Percentiles rank a stretch among this genome's conserved stretches.
Conservation (phyloP, 2,797 vertebrate genomes). For the Eupleurogrammus muticus region DNA sequence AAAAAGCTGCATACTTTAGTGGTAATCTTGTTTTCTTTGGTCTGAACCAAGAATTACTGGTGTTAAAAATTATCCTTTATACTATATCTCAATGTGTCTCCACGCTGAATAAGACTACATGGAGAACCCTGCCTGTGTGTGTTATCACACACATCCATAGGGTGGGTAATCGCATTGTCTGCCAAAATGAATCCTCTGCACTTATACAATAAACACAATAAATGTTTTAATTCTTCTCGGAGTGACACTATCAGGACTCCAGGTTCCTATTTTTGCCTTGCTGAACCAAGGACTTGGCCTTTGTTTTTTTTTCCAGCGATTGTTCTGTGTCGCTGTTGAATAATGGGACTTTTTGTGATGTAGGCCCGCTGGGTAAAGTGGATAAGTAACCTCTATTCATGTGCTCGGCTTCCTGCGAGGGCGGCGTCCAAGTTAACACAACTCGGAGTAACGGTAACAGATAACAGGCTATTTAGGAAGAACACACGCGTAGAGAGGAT, state of each 20-base stretch:
- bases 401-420: conserved; percentile 27
- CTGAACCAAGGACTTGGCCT: conserved; percentile 65
- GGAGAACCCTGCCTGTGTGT: background rate
- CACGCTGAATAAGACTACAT: background rate
- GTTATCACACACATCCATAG: conserved; percentile 35
- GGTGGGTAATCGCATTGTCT: conserved; percentile 26
- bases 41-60: background rate
- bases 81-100: background rate
- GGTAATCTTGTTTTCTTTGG: background rate
- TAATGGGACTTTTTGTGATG: conserved; percentile 62
- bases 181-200: conserved; percentile 34
- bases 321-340: conserved; percentile 60
- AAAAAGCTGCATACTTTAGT: too few relatives aligned
- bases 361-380: conserved; percentile 42
- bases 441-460: background rate
- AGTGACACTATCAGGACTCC: conserved; percentile 67
- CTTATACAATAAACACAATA: conserved; percentile 48
- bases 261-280: conserved; percentile 66
- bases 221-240: conserved; percentile 56
- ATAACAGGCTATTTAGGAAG: background rate
- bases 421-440: conserved; percentile 21
- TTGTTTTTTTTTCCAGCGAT: conserved; percentile 19
- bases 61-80: background rate
- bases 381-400: conserved; percentile 42
- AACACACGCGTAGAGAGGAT: background rate